Evolutionary conservation across 2,888 invertebrate species (phyloP).

Genomic region (Rapana venosa): DNA sequence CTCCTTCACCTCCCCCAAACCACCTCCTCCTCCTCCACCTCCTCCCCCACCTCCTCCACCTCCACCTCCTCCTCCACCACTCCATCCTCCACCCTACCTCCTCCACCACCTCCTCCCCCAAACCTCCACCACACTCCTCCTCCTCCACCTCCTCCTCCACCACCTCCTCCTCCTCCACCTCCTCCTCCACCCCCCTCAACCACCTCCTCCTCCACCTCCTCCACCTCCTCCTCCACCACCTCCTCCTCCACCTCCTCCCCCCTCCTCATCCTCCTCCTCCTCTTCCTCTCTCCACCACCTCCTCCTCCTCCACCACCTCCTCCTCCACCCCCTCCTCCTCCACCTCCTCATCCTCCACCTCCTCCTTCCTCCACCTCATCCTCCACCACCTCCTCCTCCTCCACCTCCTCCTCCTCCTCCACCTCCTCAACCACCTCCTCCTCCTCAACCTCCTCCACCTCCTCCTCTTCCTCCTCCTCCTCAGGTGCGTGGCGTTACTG

Average conservation of each 20-base stretch:
- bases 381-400: not conserved
- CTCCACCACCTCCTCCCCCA: not conserved
- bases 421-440: not conserved
- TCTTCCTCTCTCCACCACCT: not conserved
- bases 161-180: not conserved
- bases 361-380: not conserved
- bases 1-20: not conserved
- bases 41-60: not conserved
- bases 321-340: not conserved
- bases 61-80: too few relatives aligned
- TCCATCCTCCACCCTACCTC: not conserved
- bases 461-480: too few relatives aligned
- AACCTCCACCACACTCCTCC: not conserved
- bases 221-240: not conserved
- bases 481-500: constrained; percentile 59
- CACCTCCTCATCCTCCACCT: not conserved
- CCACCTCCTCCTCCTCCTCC: not conserved
- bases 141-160: not conserved
- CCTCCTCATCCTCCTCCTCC: not conserved
- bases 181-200: not conserved
- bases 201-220: not conserved
- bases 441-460: too few relatives aligned
- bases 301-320: not conserved
- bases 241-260: not conserved
- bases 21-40: too few relatives aligned